Conservation (phyloP, 2,113 vertebrate species). For the Oenanthe melanoleuca region DNA sequence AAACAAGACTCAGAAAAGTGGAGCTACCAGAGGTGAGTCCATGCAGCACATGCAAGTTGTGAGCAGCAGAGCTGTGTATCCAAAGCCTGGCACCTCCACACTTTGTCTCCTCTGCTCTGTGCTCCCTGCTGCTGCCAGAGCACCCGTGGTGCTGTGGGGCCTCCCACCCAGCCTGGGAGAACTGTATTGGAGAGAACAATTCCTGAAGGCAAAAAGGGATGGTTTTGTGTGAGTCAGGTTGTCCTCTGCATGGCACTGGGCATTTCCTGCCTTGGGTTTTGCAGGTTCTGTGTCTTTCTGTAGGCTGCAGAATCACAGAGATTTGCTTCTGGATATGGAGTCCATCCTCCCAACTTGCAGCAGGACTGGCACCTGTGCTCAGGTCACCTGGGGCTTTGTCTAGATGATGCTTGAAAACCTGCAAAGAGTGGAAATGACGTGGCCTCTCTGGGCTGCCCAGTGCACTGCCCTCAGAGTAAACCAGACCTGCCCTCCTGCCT, state of each 20-base stretch:
- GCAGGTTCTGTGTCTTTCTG: neutral
- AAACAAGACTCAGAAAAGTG: neutral
- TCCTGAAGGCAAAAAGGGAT: neutral
- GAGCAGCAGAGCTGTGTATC: neutral
- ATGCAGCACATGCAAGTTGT: accelerated
- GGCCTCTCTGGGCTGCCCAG: neutral
- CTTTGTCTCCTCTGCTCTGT: neutral
- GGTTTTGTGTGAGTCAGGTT: neutral
- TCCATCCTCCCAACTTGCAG: accelerated
- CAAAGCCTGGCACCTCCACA: neutral
- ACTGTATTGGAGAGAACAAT: accelerated
- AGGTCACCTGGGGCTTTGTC: neutral
- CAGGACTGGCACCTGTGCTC: neutral
- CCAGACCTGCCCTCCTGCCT: neutral
- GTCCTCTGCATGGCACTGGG: neutral
- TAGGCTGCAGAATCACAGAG: neutral
- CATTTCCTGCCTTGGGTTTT: neutral
- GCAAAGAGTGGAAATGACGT: neutral
- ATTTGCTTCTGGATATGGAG: neutral
- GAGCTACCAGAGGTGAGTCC: neutral
- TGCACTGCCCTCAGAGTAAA: neutral
- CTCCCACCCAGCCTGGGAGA: neutral
- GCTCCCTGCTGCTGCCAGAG: neutral
- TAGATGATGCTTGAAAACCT: neutral
- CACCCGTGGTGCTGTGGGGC: neutral